Evolutionary conservation across 2,797 vertebrate species (phyloP).

Genomic region (Danionella dracula): DNA sequence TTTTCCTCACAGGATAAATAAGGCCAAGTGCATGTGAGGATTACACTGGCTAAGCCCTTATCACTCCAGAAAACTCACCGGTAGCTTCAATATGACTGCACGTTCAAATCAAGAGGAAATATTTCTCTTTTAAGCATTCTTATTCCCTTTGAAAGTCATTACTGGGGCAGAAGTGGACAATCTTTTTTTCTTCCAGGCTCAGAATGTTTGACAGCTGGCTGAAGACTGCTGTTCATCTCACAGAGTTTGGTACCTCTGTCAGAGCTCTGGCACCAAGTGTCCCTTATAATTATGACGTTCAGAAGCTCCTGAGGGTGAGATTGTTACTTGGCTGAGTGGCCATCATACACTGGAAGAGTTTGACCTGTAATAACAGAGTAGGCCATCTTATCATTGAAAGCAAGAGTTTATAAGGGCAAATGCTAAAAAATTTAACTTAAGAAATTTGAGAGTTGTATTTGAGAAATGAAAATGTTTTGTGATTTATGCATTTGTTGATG

Average conservation of each 20-base stretch:
- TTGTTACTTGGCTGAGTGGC: constrained; percentile 13
- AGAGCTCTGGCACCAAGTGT: neutral
- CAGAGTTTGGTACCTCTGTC: constrained; percentile 21
- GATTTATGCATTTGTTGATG: too few species aligned
- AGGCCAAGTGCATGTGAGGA: constrained; percentile 46
- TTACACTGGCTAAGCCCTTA: constrained; percentile 51
- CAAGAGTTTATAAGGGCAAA: too few species aligned
- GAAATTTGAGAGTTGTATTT: too few species aligned
- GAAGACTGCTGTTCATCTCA: neutral
- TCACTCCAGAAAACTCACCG: constrained; percentile 46
- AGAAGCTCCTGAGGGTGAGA: constrained; percentile 8
- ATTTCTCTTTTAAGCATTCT: constrained; percentile 47
- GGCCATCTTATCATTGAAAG: too few species aligned
- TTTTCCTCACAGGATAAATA: constrained; percentile 42
- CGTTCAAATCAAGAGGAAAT: constrained; percentile 50
- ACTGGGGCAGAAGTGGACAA: constrained; percentile 38
- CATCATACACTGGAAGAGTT: neutral
- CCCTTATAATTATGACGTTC: constrained; percentile 25
- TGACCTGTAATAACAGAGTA: too few species aligned
- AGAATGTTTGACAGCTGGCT: neutral
- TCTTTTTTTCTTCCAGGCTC: neutral
- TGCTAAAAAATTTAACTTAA: too few species aligned
- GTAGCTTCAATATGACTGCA: constrained; percentile 39
- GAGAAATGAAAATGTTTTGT: too few species aligned
- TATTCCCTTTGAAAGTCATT: constrained; percentile 50